A percentile compares a stretch with the other conserved stretches of the same genome.
Evolutionary conservation across 2,888 invertebrate genomes (phyloP).

Genomic region (Temnothorax rugatulus): DNA sequence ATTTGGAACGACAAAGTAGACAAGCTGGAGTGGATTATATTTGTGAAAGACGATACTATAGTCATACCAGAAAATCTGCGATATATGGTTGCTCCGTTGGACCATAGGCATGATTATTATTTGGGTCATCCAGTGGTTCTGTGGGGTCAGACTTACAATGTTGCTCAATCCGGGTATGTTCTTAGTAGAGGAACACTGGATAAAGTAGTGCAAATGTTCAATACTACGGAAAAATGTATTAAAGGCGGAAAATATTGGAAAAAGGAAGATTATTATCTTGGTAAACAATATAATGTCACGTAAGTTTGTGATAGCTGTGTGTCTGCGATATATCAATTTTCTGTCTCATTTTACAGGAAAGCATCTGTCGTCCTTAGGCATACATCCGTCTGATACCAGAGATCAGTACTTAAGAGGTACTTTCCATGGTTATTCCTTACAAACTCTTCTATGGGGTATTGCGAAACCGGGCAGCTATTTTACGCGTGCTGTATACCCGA

Average conservation of each 20-base stretch:
- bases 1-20: slow-evolving; percentile 75
- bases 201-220: slow-evolving; percentile 85
- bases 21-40: slow-evolving; percentile 87
- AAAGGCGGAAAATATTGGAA: slow-evolving; percentile 87
- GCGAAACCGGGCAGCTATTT: slow-evolving; percentile 86
- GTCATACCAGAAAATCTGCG: slow-evolving; percentile 88
- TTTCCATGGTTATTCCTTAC: slow-evolving; percentile 87
- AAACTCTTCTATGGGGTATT: slow-evolving; percentile 82
- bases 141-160: slow-evolving; percentile 88
- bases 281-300: slow-evolving; percentile 77
- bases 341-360: slow-evolving; percentile 85
- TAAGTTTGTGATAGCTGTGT: neutral
- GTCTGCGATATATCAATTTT: slow-evolving; percentile 14
- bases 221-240: slow-evolving; percentile 85
- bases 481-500: slow-evolving; percentile 86
- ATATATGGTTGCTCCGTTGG: slow-evolving; percentile 86
- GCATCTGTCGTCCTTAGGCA: slow-evolving; percentile 86
- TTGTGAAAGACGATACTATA: slow-evolving; percentile 88
- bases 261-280: slow-evolving; percentile 88
- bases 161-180: slow-evolving; percentile 88
- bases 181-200: slow-evolving; percentile 87
- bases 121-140: slow-evolving; percentile 87
- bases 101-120: slow-evolving; percentile 86
- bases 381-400: slow-evolving; percentile 87
- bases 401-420: slow-evolving; percentile 86